These are phyloP conservation scores for Cyanoderma ruficeps DNA, from an alignment of 2,113 vertebrate genomes.

Conservation along the genomic window DNA sequence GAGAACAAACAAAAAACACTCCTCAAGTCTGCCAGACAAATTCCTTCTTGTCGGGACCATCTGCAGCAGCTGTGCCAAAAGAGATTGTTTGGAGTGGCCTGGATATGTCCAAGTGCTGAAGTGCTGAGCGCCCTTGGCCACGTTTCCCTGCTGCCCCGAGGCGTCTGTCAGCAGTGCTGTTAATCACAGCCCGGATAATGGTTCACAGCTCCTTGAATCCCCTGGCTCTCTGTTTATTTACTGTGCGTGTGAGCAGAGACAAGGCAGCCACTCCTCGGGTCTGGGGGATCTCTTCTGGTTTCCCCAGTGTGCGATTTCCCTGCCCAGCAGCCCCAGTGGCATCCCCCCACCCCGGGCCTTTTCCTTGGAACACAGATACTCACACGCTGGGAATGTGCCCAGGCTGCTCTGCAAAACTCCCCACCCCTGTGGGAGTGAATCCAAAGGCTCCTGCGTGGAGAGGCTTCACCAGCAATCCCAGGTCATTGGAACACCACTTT, in stretches of 20 bases:
- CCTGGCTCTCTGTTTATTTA: neutral
- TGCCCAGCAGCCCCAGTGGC: neutral
- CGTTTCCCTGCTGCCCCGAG: neutral
- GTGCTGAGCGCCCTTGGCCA: neutral
- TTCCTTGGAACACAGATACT: neutral
- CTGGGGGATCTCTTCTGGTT: neutral
- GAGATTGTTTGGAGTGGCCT: neutral
- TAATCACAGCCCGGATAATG: neutral
- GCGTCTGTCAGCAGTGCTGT: neutral
- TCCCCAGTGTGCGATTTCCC: neutral
- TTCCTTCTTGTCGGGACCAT: neutral
- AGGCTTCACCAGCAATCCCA: neutral
- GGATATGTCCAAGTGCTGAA: neutral
- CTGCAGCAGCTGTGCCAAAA: conserved; percentile 39
- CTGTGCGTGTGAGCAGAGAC: neutral
- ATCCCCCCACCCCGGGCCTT: neutral
- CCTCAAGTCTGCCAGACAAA: neutral
- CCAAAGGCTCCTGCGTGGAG: neutral
- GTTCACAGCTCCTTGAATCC: neutral
- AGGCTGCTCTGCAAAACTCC: neutral
- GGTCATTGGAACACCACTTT: no score
- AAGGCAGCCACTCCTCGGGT: rapidly evolving
- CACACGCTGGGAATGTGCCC: rapidly evolving
- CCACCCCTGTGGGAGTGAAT: neutral
- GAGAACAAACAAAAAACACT: neutral